These are phyloP conservation scores for Erynnis tages DNA, from an alignment of 2,888 invertebrate genomes.

Conservation along the genomic window DNA sequence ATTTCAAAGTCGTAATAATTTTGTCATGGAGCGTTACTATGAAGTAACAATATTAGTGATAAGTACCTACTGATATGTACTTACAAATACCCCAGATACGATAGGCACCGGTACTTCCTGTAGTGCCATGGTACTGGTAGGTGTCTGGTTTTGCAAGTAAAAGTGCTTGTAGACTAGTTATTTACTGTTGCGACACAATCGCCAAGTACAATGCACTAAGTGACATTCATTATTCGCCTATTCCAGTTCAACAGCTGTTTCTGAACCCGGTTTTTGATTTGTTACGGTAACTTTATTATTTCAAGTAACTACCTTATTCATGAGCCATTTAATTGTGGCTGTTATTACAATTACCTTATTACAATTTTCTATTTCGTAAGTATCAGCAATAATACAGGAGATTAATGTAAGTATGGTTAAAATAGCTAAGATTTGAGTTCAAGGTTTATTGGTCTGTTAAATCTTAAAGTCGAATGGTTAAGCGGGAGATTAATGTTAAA, in stretches of 20 bases:
- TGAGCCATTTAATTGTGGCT: conserved; percentile 17
- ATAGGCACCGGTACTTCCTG: conserved; percentile 17
- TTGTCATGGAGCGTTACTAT: too few species aligned
- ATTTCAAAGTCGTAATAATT: too few species aligned
- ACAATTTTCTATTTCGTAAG: conserved; percentile 11
- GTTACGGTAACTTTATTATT: conserved; percentile 37
- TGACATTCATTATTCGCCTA: conserved; percentile 49
- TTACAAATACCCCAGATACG: conserved; percentile 6
- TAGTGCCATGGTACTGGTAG: conserved; percentile 40
- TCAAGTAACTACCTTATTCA: conserved; percentile 24
- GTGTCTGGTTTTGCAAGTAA: conserved; percentile 44
- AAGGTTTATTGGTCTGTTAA: too few species aligned
- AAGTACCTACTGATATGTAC: not conserved
- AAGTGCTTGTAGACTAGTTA: conserved; percentile 39
- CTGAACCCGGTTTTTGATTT: conserved; percentile 35
- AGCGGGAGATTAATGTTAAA: too few species aligned
- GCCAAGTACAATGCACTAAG: conserved; percentile 45
- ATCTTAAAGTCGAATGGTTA: too few species aligned
- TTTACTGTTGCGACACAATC: conserved; percentile 47
- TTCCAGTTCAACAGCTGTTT: conserved; percentile 41
- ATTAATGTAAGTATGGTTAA: not conserved
- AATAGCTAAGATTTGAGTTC: too few species aligned
- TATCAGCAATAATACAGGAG: not conserved
- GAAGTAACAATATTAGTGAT: too few species aligned
- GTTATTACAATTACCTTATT: conserved; percentile 3